Percentiles rank a stretch among this genome's conserved stretches.
phyloP scores from a whole-genome alignment of 2,888 invertebrate genomes.

The Lycophotia porphyrea region DNA sequence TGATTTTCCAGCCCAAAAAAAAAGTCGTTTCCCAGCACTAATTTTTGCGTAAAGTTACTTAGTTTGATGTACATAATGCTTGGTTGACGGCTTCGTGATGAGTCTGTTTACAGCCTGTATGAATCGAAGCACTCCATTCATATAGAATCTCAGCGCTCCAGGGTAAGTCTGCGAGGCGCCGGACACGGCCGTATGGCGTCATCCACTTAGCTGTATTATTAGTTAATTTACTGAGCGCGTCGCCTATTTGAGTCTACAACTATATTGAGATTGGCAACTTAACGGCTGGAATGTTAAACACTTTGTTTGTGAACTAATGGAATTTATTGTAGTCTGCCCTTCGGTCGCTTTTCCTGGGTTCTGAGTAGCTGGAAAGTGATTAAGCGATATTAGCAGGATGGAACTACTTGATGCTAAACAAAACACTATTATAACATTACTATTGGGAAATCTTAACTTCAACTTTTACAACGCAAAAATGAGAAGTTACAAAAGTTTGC shows the following conservation, averaged over 20 bases:
- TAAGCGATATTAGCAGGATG: neutral
- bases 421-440: neutral
- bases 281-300: conserved; percentile 47
- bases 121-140: conserved; percentile 23
- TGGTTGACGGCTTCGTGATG: too few species aligned
- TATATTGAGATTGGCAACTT: conserved; percentile 58
- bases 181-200: conserved; percentile 57
- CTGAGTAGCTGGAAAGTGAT: conserved; percentile 8
- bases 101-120: too few species aligned
- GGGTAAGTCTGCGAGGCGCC: conserved; percentile 59
- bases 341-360: conserved; percentile 10
- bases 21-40: too few species aligned
- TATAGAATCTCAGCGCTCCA: conserved; percentile 19
- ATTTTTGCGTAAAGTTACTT: too few species aligned
- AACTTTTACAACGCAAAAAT: neutral
- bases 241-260: conserved; percentile 42
- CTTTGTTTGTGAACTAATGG: conserved; percentile 41
- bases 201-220: conserved; percentile 67
- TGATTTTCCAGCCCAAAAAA: too few species aligned
- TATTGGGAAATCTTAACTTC: neutral
- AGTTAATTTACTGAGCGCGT: conserved; percentile 59
- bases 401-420: neutral
- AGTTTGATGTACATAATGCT: too few species aligned
- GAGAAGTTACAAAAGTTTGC: conserved; percentile 1
- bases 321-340: conserved; percentile 25